A percentile compares a stretch with the other conserved stretches of the same genome.
Conservation (phyloP, 2,888 invertebrate genomes). For the Raillietiella orientalis region DNA sequence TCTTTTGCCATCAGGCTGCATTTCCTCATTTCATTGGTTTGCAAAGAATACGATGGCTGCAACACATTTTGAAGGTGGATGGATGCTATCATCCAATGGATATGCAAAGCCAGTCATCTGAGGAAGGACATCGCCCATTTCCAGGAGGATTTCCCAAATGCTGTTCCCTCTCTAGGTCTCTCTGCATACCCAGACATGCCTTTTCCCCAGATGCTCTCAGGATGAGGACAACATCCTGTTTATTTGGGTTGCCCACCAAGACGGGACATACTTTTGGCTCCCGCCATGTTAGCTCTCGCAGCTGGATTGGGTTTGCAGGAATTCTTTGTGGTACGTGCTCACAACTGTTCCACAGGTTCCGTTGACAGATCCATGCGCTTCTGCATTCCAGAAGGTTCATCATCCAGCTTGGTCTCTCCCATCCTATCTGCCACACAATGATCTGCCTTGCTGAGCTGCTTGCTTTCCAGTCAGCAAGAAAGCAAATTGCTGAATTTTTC, state of each 20-base stretch:
- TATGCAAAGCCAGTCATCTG: conserved; percentile 99
- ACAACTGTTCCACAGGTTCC: conserved; percentile 83
- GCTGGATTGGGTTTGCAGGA: conserved; percentile 97
- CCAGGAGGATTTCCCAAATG: conserved; percentile 70
- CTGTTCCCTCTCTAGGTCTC: conserved; percentile 75
- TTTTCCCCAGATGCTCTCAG: conserved; percentile 87
- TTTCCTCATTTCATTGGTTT: conserved; percentile 96
- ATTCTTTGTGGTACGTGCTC: conserved; percentile 89
- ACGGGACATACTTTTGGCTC: conserved; percentile 81
- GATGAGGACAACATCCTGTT: conserved; percentile 91
- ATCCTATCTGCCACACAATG: conserved; percentile 99
- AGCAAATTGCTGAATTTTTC: no score
- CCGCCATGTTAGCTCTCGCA: conserved; percentile 73
- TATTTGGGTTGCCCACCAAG: conserved; percentile 85
- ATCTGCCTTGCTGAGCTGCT: no score
- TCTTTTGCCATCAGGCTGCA: conserved; percentile 95
- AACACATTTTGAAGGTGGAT: conserved; percentile 98
- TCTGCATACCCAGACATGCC: conserved; percentile 83
- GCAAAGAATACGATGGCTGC: conserved; percentile 85
- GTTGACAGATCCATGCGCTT: conserved; percentile 96
- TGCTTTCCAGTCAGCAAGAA: no score
- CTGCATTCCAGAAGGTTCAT: conserved; percentile 98
- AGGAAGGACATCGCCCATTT: conserved; percentile 84
- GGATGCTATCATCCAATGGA: conserved; percentile 92
- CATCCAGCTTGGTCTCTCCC: conserved; percentile 95